These are phyloP conservation scores for Xenopus petersii DNA, from an alignment of 2,797 vertebrate genomes.

Conservation along the genomic window DNA sequence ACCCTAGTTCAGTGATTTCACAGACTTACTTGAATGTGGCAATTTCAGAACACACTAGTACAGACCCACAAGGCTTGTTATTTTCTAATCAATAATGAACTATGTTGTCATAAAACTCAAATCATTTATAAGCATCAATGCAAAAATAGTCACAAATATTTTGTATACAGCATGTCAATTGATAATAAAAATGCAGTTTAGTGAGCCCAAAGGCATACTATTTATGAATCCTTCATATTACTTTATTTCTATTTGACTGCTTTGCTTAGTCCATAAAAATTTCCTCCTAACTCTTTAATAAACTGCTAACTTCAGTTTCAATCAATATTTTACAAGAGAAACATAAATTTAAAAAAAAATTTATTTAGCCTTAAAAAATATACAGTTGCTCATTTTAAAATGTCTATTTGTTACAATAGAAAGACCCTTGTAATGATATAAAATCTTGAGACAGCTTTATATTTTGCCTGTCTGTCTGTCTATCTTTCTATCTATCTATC, in stretches of 20 bases:
- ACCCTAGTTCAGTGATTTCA: too few species aligned
- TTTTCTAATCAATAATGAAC: constrained; percentile 10
- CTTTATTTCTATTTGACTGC: not conserved
- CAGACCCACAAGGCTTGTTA: not conserved
- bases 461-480: too few species aligned
- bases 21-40: too few species aligned
- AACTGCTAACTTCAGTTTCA: not conserved
- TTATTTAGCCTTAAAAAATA: not conserved
- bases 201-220: not conserved
- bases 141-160: constrained; percentile 9
- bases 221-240: not conserved
- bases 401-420: too few species aligned
- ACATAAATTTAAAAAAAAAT: not conserved
- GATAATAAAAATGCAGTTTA: constrained; percentile 5
- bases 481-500: too few species aligned
- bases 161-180: not conserved
- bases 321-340: not conserved
- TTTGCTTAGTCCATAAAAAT: constrained; percentile 1
- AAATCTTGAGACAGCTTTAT: too few species aligned
- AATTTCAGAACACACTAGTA: too few species aligned
- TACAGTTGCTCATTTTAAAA: not conserved
- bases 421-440: too few species aligned
- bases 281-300: not conserved
- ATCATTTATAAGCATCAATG: not conserved
- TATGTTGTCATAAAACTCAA: constrained; percentile 2